Conservation (phyloP, 2,797 vertebrate species). For the Semaprochilodus insignis region DNA sequence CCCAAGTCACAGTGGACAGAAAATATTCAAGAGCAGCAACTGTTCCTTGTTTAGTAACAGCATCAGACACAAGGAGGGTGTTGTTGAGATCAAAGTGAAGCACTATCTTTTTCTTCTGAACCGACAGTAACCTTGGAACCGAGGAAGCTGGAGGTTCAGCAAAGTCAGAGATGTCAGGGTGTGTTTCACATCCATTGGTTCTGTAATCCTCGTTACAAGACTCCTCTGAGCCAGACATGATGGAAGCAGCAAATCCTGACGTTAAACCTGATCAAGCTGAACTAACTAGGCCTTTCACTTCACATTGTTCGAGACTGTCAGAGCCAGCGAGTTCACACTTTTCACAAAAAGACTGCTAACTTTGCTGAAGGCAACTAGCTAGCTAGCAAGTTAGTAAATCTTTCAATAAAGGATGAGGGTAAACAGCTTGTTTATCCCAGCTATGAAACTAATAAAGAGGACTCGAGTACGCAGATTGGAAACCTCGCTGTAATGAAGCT, state of each 20-base stretch:
- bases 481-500: not conserved
- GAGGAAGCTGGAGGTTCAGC: conserved; percentile 21
- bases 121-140: conserved; percentile 20
- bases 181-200: conserved; percentile 17
- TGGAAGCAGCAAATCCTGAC: no score
- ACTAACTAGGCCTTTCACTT: no score
- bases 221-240: conserved; percentile 38
- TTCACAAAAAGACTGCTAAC: not conserved
- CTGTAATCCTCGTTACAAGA: not conserved
- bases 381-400: not conserved
- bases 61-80: conserved; percentile 86
- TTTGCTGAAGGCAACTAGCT: not conserved
- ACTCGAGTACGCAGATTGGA: not conserved
- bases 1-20: conserved; percentile 86
- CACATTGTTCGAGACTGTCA: no score
- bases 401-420: not conserved
- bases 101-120: conserved; percentile 73
- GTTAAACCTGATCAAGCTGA: no score
- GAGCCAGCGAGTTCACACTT: no score
- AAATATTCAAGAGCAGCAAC: conserved; percentile 82
- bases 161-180: not conserved
- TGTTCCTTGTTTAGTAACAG: conserved; percentile 79
- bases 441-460: not conserved
- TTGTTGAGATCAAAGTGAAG: conserved; percentile 90
- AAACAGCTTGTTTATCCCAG: not conserved